Base-by-base conservation (phyloP, 2,113 vertebrate species). In the Notiomystis cincta region DNA sequence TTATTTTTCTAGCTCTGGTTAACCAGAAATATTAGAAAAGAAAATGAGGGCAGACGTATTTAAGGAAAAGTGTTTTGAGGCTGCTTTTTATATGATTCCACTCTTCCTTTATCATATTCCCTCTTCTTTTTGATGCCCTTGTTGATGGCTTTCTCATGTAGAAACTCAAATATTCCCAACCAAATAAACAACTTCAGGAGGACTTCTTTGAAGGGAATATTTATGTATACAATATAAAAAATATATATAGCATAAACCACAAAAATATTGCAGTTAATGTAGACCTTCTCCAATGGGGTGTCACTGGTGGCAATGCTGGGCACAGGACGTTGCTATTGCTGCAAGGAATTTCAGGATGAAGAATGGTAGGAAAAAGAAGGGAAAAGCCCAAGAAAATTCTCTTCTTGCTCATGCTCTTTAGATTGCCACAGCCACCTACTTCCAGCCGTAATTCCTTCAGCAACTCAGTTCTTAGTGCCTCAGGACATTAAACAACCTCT, bases 11-110 rank as follows among this genome's bases (percentile, higher is more conserved):
- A 82, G 6, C 6, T 64, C n/a, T 87, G 85, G 47, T 88, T 81
- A 77, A 86, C 62, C 75, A 88, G 44, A 87, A 91, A 58, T 85
- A 70, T 15, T 66, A 93, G 42, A 92, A 77, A 88, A 60, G 53
- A 66, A 90, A 96, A 72, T 33, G 1, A n/a, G 2, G 2, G 42
- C 15, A 77, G 45, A 35, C 11, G 45, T 72, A 65, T 31, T 73
- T 47, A 66, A 90, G 9, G 35, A 64, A 79, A 87, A 94, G 8
- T 30, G 10, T 7, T 9, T 31, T 7, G 4, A 70, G 17, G 15
- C 3, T 1, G 38, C 69, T 79, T 71, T 70, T 23, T 5, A 11
- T 17, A 31, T 31, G n/a, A 58, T 53, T 79, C 35, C 58, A 31
- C 30, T 25, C 7, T 30, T 79, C 50, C 19, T 35, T 82, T 80